Conservation (phyloP, 2,113 vertebrate genomes). For the Cepphus grylle region DNA sequence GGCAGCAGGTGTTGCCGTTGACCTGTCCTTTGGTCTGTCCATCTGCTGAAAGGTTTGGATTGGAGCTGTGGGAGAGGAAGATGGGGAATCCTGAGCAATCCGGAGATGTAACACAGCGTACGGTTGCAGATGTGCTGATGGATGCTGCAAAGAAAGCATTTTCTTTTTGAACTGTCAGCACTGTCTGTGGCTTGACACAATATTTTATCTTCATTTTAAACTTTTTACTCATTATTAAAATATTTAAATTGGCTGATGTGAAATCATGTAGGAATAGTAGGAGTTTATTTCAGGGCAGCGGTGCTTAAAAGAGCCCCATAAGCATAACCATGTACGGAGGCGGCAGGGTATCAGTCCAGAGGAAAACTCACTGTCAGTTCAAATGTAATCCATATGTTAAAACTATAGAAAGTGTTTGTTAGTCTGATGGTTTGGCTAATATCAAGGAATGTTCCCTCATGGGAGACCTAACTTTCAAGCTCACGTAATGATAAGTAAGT, state of each 20-base stretch:
- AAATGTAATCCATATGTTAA: conserved; percentile 66
- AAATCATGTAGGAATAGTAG: conserved; percentile 54
- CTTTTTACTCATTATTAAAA: conserved; percentile 67
- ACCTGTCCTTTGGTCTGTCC: background rate
- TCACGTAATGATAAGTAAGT: conserved; percentile 19
- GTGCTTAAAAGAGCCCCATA: conserved; percentile 19
- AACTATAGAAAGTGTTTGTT: conserved; percentile 52
- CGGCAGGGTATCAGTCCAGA: conserved; percentile 29
- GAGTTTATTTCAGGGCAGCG: conserved; percentile 61
- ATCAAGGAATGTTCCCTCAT: background rate
- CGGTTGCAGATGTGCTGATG: conserved; percentile 21
- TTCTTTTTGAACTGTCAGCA: conserved; percentile 66
- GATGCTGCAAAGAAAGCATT: conserved; percentile 50
- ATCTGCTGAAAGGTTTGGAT: background rate
- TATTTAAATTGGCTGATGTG: conserved; percentile 62
- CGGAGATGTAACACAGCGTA: background rate
- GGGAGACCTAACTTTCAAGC: conserved; percentile 35
- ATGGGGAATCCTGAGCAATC: background rate
- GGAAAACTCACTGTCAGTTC: conserved; percentile 47
- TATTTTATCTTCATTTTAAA: conserved; percentile 55
- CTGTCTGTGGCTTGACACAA: conserved; percentile 57
- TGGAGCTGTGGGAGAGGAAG: background rate
- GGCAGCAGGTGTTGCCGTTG: background rate
- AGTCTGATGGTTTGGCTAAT: conserved; percentile 55
- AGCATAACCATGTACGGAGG: conserved; percentile 42